Percentiles rank a stretch among this genome's conserved stretches.
Conservation (phyloP, 30 jellyfish, hydroid and myxozoan species). For the Cassiopea andromeda region DNA sequence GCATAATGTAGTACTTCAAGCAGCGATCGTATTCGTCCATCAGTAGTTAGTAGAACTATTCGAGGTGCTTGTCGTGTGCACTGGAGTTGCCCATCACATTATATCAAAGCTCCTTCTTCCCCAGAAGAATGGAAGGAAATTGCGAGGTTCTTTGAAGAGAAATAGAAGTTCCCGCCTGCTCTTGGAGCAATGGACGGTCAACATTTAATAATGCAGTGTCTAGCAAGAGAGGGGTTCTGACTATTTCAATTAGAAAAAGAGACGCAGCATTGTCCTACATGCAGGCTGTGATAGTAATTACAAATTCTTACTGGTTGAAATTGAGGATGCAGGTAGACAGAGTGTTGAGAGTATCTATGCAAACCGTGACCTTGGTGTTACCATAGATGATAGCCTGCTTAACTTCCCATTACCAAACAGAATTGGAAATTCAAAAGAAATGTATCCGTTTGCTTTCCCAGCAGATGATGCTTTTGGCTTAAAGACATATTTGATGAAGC, state of each 20-base stretch:
- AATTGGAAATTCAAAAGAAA: neutral
- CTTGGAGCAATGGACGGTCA: neutral
- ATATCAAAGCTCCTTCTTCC: neutral
- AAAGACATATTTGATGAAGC: neutral
- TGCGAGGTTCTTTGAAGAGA: neutral
- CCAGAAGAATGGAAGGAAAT: neutral
- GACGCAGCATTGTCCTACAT: neutral
- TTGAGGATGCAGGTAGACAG: slow-evolving; percentile 21
- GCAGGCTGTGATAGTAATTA: slow-evolving; percentile 4
- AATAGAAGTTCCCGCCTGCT: too few species aligned
- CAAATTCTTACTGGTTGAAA: slow-evolving; percentile 8
- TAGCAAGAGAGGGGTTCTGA: neutral
- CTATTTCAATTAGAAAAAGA: neutral
- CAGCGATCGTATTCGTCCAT: neutral
- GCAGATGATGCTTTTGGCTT: slow-evolving; percentile 12
- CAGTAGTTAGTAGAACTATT: neutral
- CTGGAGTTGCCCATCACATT: neutral
- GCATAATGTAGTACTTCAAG: neutral
- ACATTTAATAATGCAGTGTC: slow-evolving; percentile 12
- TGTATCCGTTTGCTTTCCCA: neutral
- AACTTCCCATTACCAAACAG: neutral
- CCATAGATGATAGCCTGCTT: slow-evolving; percentile 6
- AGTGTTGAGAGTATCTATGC: slow-evolving; percentile 9
- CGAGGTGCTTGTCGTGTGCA: neutral
- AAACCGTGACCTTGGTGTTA: neutral